These are phyloP conservation scores for Erebia palarica DNA, from an alignment of 2,888 invertebrate genomes.

Conservation along the genomic window DNA sequence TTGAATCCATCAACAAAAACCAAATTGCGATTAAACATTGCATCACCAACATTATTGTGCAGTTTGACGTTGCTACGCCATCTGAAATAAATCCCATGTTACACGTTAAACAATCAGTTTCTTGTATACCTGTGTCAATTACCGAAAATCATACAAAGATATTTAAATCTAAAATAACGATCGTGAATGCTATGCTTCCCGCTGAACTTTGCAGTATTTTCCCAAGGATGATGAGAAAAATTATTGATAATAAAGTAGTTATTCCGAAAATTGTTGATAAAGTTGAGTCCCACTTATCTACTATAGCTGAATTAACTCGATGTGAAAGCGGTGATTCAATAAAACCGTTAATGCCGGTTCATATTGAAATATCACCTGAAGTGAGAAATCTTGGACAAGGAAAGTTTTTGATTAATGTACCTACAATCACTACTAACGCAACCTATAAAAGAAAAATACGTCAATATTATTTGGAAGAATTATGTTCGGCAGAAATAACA, in stretches of 20 bases:
- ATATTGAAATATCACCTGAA: neutral
- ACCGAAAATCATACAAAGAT: constrained; percentile 54
- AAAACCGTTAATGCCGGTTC: constrained; percentile 14
- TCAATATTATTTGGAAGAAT: neutral
- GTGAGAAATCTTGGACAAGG: neutral
- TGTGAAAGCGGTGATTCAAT: constrained; percentile 14
- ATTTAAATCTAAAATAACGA: constrained; percentile 63
- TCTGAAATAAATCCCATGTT: constrained; percentile 38
- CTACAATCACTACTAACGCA: neutral
- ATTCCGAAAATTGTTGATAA: constrained; percentile 41
- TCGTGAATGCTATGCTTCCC: constrained; percentile 65
- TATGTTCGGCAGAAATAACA: neutral
- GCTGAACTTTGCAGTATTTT: constrained; percentile 69
- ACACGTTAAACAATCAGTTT: constrained; percentile 44
- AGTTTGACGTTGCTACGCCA: constrained; percentile 64
- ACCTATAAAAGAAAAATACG: neutral
- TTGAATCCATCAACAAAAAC: constrained; percentile 47
- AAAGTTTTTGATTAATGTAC: constrained; percentile 13
- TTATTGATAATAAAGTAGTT: constrained; percentile 44
- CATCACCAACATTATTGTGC: constrained; percentile 60
- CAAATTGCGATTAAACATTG: constrained; percentile 66
- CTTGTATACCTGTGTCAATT: constrained; percentile 51
- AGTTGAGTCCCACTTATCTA: constrained; percentile 39
- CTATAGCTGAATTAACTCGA: constrained; percentile 26
- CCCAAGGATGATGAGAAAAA: constrained; percentile 59